These are phyloP conservation scores for Drosophila oshimai DNA, from an alignment of 1,140 invertebrate genomes.

Conservation along the genomic window DNA sequence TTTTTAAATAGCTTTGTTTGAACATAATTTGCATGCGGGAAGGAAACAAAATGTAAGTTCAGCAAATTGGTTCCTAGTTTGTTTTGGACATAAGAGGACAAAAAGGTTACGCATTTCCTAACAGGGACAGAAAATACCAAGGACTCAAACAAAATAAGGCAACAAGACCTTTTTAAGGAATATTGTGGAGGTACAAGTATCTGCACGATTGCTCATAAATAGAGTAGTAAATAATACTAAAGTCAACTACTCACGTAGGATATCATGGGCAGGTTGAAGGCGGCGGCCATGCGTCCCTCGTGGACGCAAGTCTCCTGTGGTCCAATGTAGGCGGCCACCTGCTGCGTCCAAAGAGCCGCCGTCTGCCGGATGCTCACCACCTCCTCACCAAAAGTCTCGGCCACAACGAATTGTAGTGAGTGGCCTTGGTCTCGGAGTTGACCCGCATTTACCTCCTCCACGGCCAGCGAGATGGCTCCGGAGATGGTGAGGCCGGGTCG, in stretches of 20 bases:
- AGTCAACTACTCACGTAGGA: slow-evolving; percentile 87
- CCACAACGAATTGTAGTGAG: slow-evolving; percentile 90
- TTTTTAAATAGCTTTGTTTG: too few species aligned
- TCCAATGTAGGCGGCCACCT: slow-evolving; percentile 95
- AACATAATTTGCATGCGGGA: too few species aligned
- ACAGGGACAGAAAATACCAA: too few species aligned
- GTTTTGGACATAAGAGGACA: too few species aligned
- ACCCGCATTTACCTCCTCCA: slow-evolving; percentile 87
- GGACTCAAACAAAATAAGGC: too few species aligned
- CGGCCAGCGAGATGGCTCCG: slow-evolving; percentile 93
- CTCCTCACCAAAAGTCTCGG: slow-evolving; percentile 96
- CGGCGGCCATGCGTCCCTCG: slow-evolving; percentile 96
- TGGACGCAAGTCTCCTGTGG: slow-evolving; percentile 98
- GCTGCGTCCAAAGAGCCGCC: slow-evolving; percentile 92
- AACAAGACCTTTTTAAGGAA: too few species aligned
- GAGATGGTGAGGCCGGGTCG: slow-evolving; percentile 87
- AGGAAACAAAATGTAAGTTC: too few species aligned
- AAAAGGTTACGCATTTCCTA: too few species aligned
- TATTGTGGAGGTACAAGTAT: too few species aligned
- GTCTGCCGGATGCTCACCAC: slow-evolving; percentile 92
- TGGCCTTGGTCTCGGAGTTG: slow-evolving; percentile 86
- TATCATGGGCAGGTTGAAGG: slow-evolving; percentile 96
- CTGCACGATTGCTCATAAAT: background rate
- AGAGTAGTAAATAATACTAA: background rate
- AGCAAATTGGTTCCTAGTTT: too few species aligned